Evolutionary conservation across 2,797 vertebrate genomes (phyloP).

Genomic region (Phalanger gymnotis): DNA sequence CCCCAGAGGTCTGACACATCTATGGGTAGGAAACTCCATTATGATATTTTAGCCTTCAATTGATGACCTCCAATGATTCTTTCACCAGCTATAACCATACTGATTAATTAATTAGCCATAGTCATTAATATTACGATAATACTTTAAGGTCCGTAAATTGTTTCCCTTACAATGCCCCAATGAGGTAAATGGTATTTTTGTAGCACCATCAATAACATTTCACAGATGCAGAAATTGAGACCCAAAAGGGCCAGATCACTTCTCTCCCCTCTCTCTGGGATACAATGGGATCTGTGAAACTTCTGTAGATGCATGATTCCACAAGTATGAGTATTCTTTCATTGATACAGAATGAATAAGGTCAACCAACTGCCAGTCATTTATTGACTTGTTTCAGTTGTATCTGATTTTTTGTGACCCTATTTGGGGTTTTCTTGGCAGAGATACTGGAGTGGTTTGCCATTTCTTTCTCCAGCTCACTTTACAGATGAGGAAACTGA

Average conservation of each 20-base stretch:
- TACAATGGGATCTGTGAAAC: background rate
- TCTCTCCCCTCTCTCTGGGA: background rate
- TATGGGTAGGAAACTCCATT: background rate
- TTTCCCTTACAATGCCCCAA: background rate
- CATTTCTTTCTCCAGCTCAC: background rate
- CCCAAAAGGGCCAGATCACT: background rate
- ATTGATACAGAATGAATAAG: background rate
- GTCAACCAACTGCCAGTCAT: background rate
- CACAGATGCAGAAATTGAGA: background rate
- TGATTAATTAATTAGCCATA: background rate
- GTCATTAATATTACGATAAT: background rate
- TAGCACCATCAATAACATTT: background rate
- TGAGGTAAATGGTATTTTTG: background rate
- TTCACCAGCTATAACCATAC: background rate
- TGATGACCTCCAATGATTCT: background rate
- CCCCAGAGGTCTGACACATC: background rate
- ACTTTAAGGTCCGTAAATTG: background rate
- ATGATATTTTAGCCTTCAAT: background rate
- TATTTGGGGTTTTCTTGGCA: background rate
- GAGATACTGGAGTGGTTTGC: background rate
- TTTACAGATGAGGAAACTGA: background rate
- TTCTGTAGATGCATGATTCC: background rate
- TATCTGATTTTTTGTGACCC: background rate
- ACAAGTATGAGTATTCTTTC: background rate
- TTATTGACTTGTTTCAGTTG: background rate